Percentiles rank a stretch among this genome's conserved stretches.
These are phyloP conservation scores for Agrypnus murinus DNA, from an alignment of 2,888 invertebrate species.

Conservation along the genomic window DNA sequence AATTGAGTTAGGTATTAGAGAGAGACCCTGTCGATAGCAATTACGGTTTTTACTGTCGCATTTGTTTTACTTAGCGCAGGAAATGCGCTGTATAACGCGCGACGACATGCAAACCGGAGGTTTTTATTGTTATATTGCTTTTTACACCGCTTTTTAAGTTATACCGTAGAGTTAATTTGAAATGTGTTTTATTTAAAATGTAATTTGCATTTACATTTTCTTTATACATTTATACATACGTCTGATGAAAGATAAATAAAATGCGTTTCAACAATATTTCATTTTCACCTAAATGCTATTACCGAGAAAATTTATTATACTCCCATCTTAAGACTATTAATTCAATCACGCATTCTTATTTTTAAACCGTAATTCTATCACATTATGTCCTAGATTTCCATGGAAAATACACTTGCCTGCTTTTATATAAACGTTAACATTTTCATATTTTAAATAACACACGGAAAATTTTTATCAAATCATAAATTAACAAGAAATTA, in stretches of 20 bases:
- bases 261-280: conserved; percentile 41
- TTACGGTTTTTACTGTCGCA: conserved; percentile 49
- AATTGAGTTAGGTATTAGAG: conserved; percentile 60
- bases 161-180: conserved; percentile 41
- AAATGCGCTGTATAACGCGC: conserved; percentile 37
- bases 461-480: too few species aligned
- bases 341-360: conserved; percentile 13
- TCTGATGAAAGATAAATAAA: conserved; percentile 44
- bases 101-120: conserved; percentile 41
- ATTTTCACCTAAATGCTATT: not conserved
- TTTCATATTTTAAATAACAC: too few species aligned
- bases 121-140: conserved; percentile 41
- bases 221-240: conserved; percentile 40
- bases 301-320: conserved; percentile 8
- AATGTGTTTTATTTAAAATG: conserved; percentile 49
- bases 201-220: conserved; percentile 49
- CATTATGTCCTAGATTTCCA: too few species aligned
- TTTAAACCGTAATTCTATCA: too few species aligned
- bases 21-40: conserved; percentile 56
- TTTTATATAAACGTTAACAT: too few species aligned
- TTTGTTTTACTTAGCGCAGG: conserved; percentile 43
- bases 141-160: conserved; percentile 37
- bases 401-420: too few species aligned
- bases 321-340: not conserved
- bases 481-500: too few species aligned